phyloP scores from a whole-genome alignment of 1,140 invertebrate genomes.

The Drosophila kanapiae region DNA sequence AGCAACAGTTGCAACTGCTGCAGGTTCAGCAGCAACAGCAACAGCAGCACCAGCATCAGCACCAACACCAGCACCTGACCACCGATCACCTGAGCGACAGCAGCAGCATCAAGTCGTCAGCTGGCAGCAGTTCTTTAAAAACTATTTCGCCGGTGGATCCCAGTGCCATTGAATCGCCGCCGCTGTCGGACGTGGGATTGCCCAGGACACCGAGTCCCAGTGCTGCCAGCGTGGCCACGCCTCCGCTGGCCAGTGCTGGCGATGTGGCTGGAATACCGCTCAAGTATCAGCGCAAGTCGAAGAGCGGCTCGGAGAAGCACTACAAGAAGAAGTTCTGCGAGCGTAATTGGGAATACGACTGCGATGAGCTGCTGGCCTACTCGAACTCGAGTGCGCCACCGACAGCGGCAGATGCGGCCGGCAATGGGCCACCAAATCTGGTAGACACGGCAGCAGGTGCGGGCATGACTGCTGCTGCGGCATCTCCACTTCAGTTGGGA shows the following conservation, averaged over 20 bases:
- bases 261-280: constrained; percentile 84
- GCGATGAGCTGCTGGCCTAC: constrained; percentile 84
- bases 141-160: constrained; percentile 74
- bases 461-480: neutral
- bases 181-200: constrained; percentile 87
- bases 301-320: constrained; percentile 87
- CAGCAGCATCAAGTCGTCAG: constrained; percentile 76
- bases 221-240: constrained; percentile 85
- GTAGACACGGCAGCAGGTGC: constrained; percentile 3
- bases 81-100: constrained; percentile 78
- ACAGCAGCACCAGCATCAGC: constrained; percentile 36
- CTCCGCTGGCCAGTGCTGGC: constrained; percentile 76
- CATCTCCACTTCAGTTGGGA: constrained; percentile 10
- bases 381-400: constrained; percentile 73
- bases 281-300: constrained; percentile 89
- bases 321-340: constrained; percentile 92
- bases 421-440: constrained; percentile 46
- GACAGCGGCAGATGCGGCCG: constrained; percentile 72
- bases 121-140: constrained; percentile 62
- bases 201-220: constrained; percentile 90
- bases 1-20: constrained; percentile 24
- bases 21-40: constrained; percentile 26
- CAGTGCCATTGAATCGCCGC: constrained; percentile 85
- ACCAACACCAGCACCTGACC: constrained; percentile 49
- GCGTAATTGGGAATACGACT: constrained; percentile 87